Evolutionary conservation across 2,888 invertebrate genomes (phyloP).

Genomic region (Meta bourneti): DNA sequence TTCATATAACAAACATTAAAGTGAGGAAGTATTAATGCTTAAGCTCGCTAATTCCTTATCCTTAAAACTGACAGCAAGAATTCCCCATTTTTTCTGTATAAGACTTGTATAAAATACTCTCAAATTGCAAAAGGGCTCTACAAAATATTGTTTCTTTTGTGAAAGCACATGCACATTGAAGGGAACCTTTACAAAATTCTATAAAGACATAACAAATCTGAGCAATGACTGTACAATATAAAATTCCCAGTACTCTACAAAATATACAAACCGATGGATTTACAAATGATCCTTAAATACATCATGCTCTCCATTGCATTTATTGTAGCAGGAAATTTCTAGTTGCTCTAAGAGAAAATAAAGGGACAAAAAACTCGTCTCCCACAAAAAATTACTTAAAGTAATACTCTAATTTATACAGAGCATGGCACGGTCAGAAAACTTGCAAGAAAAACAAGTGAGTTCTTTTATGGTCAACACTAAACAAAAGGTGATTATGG

Average conservation of each 20-base stretch:
- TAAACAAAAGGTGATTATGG: not conserved
- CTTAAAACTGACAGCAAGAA: not conserved
- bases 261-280: constrained; percentile 62
- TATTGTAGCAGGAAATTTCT: not conserved
- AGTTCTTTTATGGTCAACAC: not conserved
- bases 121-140: not conserved
- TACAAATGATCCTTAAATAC: constrained; percentile 53
- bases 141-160: not conserved
- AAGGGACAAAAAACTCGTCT: not conserved
- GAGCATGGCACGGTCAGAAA: constrained; percentile 35
- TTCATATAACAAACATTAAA: not conserved
- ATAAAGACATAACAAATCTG: constrained; percentile 24
- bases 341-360: not conserved
- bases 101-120: not conserved
- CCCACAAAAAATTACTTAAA: not conserved
- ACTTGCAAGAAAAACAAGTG: constrained; percentile 48
- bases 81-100: too few species aligned
- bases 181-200: too few species aligned
- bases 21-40: not conserved
- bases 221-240: constrained; percentile 45
- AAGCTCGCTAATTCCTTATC: not conserved
- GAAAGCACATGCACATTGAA: too few species aligned
- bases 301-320: constrained; percentile 6
- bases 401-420: not conserved
- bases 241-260: constrained; percentile 62